Evolutionary conservation across 2,888 invertebrate genomes (phyloP), one percentile per base, ranked within the genome.

Genomic region (Melinaea menophilus): DNA sequence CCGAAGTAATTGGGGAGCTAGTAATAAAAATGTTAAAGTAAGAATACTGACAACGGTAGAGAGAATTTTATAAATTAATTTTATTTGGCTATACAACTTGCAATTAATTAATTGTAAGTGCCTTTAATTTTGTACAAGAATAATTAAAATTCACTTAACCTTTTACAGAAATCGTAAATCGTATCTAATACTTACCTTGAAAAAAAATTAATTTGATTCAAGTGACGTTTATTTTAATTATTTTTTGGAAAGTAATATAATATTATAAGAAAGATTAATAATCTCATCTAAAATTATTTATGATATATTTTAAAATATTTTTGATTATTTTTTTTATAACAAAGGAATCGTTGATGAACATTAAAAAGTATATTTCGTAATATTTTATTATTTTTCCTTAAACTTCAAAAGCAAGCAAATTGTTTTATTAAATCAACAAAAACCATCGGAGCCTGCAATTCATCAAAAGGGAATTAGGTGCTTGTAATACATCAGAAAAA

Each of bases 401-500:
- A 13, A 41, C 46, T 55, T 60, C 55, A 59, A 46, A 34, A 13
- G 34, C 22, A 9, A 46, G 47, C 48, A 61, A 61, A 47, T 47
- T 47, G 35, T 61, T 60, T 56, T 47, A 56, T 56, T 56, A 13
- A 22, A 33, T 34, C 46, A 47, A 47, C 46, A 61, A 35, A 56
- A 61, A 61, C 56, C 56, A 56, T 55, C 56, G 58, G 35, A 57
- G 41, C 35, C 45, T n/a, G 61, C 56, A 13, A 64, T 66, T 62
- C 54, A 65, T 65, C 62, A 60, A 62, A 67, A 64, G 34, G 22
- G 58, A 60, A 41, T 41, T 41, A 41, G 41, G 41, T 41, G 41
- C 41, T 41, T 41, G 62, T 64, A 60, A 61, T 58, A 56, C 22
- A 57, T 62, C 59, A 55, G 57, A 60, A 62, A 62, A 60, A 55